Conservation (phyloP, 1,140 invertebrate genomes). For the Drosophila suzukii region DNA sequence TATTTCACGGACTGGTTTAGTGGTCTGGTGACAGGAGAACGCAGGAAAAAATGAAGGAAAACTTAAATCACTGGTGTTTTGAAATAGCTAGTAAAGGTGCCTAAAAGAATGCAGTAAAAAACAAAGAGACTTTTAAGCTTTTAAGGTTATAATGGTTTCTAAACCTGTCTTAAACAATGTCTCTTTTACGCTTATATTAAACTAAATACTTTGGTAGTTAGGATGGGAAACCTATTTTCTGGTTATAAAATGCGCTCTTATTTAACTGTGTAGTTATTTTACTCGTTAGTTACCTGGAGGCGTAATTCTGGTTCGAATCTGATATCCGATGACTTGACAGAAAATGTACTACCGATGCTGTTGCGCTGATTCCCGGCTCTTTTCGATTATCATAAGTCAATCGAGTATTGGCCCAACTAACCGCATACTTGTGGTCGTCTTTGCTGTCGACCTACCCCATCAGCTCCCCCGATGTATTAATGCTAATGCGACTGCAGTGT, state of each 20-base stretch:
- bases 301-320: neutral
- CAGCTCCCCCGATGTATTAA: constrained; percentile 8
- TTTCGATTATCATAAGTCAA: constrained; percentile 62
- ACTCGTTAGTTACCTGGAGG: neutral
- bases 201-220: too few species aligned
- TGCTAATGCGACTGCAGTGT: constrained; percentile 37
- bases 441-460: constrained; percentile 1
- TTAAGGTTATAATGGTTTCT: too few species aligned
- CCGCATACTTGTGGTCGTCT: constrained; percentile 65
- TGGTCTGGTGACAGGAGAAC: neutral
- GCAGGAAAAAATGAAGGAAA: neutral
- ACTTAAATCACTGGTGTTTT: too few species aligned
- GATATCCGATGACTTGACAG: constrained; percentile 27
- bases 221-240: neutral
- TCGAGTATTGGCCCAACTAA: constrained; percentile 40
- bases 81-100: too few species aligned
- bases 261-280: neutral
- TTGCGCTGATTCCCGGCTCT: constrained; percentile 10
- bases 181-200: too few species aligned
- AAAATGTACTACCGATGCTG: constrained; percentile 28
- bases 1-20: constrained; percentile 12
- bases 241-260: too few species aligned
- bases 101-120: too few species aligned
- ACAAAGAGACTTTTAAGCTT: too few species aligned
- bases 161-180: too few species aligned